A percentile compares a stretch with the other conserved stretches of the same genome.
Evolutionary conservation across 30 jellyfish, hydroid and myxozoan species (phyloP).

Genomic region (Hydra vulgaris): DNA sequence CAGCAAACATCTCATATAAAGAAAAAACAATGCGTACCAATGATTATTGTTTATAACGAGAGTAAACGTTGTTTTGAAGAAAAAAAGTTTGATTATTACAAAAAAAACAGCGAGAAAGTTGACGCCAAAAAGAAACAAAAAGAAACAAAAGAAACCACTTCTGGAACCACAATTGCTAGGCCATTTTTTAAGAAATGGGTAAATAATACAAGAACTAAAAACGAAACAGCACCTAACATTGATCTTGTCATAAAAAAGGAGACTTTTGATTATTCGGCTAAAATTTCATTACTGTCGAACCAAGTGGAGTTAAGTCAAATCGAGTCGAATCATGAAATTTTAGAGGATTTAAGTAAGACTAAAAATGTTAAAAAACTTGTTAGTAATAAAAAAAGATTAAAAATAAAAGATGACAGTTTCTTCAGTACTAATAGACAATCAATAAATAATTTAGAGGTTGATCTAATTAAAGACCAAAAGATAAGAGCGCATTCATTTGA

Average conservation of each 20-base stretch:
- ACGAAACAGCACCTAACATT: background rate
- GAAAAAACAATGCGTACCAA: conserved; percentile 30
- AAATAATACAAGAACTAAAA: background rate
- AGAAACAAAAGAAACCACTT: background rate
- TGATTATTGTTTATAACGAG: conserved; percentile 43
- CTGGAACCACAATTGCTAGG: background rate
- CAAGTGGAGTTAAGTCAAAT: too few relatives aligned
- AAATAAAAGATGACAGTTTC: background rate
- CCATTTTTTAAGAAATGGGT: conserved; percentile 3
- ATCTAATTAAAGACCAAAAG: background rate
- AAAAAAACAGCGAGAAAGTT: too few relatives aligned
- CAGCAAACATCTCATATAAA: conserved; percentile 4
- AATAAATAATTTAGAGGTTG: background rate
- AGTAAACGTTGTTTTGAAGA: conserved; percentile 23
- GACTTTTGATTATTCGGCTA: background rate
- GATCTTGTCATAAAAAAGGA: background rate
- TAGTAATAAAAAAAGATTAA: background rate
- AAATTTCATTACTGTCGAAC: background rate
- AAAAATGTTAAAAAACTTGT: too few relatives aligned
- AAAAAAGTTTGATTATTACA: conserved; percentile 12
- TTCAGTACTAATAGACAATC: background rate
- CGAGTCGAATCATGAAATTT: too few relatives aligned
- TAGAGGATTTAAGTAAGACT: too few relatives aligned
- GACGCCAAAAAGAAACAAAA: background rate
- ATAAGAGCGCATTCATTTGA: background rate